Base-by-base conservation (phyloP, 2,797 vertebrate genomes). In the Neostethus bicornis region DNA sequence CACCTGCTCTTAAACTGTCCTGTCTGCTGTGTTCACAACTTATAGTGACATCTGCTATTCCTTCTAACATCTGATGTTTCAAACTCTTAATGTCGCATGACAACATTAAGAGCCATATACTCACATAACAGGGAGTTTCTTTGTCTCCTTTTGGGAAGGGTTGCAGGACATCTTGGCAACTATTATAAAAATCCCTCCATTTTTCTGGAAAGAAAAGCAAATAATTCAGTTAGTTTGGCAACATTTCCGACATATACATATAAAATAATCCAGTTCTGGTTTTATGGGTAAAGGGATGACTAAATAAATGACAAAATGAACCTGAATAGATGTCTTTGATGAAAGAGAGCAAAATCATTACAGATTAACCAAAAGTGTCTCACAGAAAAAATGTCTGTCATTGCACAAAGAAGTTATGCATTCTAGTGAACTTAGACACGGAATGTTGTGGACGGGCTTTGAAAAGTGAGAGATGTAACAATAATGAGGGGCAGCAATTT, bases 101-200 rank as follows among this genome's bases (percentile, higher is more conserved):
- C 9, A 25, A 7, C 4, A 7, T 31, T 42, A 38, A 3, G n/a
- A 39, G 7, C 23, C 4, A 5, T 31, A 20, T 70, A 95, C 97
- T 96, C 87, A 99, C 97, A 98, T 92, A 79, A 95, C 90, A 0
- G 95, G 93, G 48, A 94, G 93, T 87, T 95, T 99, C 92, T 97
- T 99, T 42, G 95, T 93, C 79, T 98, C 96, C 83, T 97, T 97
- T 88, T 97, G 96, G 61, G 94, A 94, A 5, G 93, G 82, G 73
- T 93, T 94, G 77, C 96, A 99, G 72, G 94, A 94, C 80, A 94
- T 94, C 83, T 94, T 96, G 77, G 96, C 92, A 47, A 97, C 94
- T 51, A 94, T 93, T 83, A 94, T 93, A 89, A 96, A 96, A 92
- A 99, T 94, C 56, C 93, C 93, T 56, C 95, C 95, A 28, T 98